phyloP scores from a whole-genome alignment of 2,113 vertebrate genomes.

The Scartelaos histophorus region DNA sequence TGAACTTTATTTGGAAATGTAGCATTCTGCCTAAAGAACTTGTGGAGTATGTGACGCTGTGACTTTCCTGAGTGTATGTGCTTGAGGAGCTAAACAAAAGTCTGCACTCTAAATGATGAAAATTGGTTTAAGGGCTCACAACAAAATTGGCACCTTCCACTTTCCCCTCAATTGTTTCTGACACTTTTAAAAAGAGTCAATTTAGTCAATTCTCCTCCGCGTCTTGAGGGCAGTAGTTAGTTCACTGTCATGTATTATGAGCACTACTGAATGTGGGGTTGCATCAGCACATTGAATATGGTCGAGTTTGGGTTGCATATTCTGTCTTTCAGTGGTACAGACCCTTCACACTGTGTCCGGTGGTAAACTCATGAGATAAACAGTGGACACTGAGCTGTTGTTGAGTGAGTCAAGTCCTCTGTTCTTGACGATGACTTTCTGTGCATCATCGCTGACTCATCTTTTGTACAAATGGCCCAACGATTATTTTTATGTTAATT shows the following conservation, averaged over 20 bases:
- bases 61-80: conserved; percentile 8
- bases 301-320: conserved; percentile 14
- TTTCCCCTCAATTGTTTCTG: conserved; percentile 50
- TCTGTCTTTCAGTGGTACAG: conserved; percentile 30
- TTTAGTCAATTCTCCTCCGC: conserved; percentile 63
- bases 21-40: not conserved
- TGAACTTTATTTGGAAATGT: not conserved
- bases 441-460: conserved; percentile 58
- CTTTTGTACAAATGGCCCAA: conserved; percentile 42
- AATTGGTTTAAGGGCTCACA: conserved; percentile 59
- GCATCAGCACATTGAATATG: conserved; percentile 23
- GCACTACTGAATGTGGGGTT: conserved; percentile 26
- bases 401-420: conserved; percentile 66
- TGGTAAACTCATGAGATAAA: conserved; percentile 25
- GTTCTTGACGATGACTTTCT: conserved; percentile 68
- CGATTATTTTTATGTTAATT: conserved; percentile 51
- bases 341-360: not conserved
- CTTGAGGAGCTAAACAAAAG: conserved; percentile 21
- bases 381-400: conserved; percentile 54
- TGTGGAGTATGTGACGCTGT: conserved; percentile 13
- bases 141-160: conserved; percentile 50
- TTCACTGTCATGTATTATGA: conserved; percentile 43
- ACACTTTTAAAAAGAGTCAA: conserved; percentile 50
- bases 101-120: conserved; percentile 57
- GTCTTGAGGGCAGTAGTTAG: conserved; percentile 42